These are phyloP conservation scores for Philereme transversata DNA, from an alignment of 2,888 invertebrate genomes.

Conservation along the genomic window DNA sequence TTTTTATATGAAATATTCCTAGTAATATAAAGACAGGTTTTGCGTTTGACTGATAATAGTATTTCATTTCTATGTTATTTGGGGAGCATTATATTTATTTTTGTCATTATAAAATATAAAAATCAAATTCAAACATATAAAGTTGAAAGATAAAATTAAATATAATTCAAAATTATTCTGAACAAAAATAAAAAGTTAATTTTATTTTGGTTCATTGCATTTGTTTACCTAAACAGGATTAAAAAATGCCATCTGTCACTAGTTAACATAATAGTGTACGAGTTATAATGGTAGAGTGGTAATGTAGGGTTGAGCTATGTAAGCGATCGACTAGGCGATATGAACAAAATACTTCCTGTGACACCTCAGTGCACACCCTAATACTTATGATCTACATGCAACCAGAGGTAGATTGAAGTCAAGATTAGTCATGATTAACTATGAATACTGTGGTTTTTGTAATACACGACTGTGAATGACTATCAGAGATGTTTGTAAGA, in stretches of 20 bases:
- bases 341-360: slow-evolving; percentile 75
- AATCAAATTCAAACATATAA: slow-evolving; percentile 35
- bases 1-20: not conserved
- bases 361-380: slow-evolving; percentile 64
- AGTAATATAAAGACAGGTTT: too few species aligned
- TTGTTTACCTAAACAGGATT: too few species aligned
- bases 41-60: too few species aligned
- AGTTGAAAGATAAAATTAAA: too few species aligned
- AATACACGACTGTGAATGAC: slow-evolving; percentile 29
- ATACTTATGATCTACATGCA: slow-evolving; percentile 69
- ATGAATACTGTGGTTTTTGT: slow-evolving; percentile 55
- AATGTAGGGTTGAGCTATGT: slow-evolving; percentile 54
- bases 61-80: too few species aligned
- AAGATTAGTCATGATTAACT: slow-evolving; percentile 72
- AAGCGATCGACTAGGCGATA: slow-evolving; percentile 64
- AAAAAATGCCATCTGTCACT: too few species aligned
- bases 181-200: too few species aligned
- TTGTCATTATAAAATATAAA: slow-evolving; percentile 17
- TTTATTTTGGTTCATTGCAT: too few species aligned
- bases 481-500: slow-evolving; percentile 7
- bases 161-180: too few species aligned
- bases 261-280: too few species aligned
- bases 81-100: too few species aligned
- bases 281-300: slow-evolving; percentile 24
- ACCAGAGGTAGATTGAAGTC: slow-evolving; percentile 64